Evolutionary conservation across 1,140 invertebrate genomes (phyloP).

Genomic region (Lordiphosa collinella): DNA sequence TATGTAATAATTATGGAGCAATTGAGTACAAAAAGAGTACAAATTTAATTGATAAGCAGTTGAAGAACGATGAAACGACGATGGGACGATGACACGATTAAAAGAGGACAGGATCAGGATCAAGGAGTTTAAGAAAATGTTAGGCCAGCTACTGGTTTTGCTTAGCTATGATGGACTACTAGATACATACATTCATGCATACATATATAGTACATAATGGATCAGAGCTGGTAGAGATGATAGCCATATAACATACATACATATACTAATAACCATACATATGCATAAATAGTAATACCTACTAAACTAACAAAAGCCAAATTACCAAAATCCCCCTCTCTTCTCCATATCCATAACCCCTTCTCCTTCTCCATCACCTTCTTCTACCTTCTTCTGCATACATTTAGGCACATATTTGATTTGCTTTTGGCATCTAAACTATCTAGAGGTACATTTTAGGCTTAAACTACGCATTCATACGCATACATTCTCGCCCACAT

Average conservation of each 20-base stretch:
- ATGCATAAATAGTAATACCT: constrained; percentile 15
- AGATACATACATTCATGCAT: constrained; percentile 35
- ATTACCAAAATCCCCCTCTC: too few relatives aligned
- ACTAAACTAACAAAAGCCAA: too few relatives aligned
- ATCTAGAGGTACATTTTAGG: too few relatives aligned
- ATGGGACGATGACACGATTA: not conserved
- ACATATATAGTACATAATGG: constrained; percentile 5
- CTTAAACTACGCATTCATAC: too few relatives aligned
- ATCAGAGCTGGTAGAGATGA: not conserved
- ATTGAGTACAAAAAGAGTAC: constrained; percentile 77
- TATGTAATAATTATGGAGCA: constrained; percentile 77
- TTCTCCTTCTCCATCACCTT: too few relatives aligned
- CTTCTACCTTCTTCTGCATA: too few relatives aligned
- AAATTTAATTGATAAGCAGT: constrained; percentile 64
- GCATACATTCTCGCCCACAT: too few relatives aligned
- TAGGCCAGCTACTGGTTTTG: constrained; percentile 71
- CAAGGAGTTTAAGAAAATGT: constrained; percentile 25
- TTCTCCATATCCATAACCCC: too few relatives aligned
- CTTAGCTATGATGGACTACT: constrained; percentile 21
- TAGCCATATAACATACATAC: constrained; percentile 19
- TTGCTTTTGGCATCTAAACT: too few relatives aligned
- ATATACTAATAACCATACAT: constrained; percentile 25
- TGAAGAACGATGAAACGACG: constrained; percentile 6
- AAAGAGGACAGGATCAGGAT: constrained; percentile 7
- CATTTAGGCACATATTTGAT: too few relatives aligned